Evolutionary conservation across 2,888 invertebrate genomes (phyloP).

Genomic region (Aricia artaxerxes): DNA sequence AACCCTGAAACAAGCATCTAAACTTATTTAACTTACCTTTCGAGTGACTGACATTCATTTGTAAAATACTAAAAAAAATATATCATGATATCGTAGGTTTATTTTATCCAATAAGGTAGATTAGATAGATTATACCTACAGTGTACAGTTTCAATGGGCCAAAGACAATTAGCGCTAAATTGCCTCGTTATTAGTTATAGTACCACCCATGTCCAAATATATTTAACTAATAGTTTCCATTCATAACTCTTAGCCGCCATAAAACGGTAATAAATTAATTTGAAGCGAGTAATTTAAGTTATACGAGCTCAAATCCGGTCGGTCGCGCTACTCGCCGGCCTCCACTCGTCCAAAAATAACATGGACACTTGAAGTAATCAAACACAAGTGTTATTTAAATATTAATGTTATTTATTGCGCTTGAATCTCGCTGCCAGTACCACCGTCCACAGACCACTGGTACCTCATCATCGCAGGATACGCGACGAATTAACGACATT

Average conservation of each 20-base stretch:
- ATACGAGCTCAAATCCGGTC: slow-evolving; percentile 7
- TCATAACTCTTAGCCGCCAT: not conserved
- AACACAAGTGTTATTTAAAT: slow-evolving; percentile 29
- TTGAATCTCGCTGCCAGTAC: not conserved
- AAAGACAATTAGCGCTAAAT: slow-evolving; percentile 2
- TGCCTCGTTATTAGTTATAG: slow-evolving; percentile 2
- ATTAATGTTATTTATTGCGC: slow-evolving; percentile 27
- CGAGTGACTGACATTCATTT: too few species aligned
- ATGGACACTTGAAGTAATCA: slow-evolving; percentile 31
- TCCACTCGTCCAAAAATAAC: slow-evolving; percentile 29
- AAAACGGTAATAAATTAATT: slow-evolving; percentile 7
- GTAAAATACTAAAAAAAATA: too few species aligned
- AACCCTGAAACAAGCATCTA: too few species aligned
- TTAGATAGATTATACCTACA: not conserved
- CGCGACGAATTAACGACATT: not conserved
- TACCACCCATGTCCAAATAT: slow-evolving; percentile 11
- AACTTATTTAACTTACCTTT: too few species aligned
- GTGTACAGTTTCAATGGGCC: not conserved
- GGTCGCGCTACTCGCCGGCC: slow-evolving; percentile 13
- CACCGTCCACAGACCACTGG: not conserved
- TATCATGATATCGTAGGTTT: too few species aligned
- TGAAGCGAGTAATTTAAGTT: slow-evolving; percentile 16
- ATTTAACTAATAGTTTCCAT: slow-evolving; percentile 7
- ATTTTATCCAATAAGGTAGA: not conserved
- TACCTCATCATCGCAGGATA: slow-evolving; percentile 7